Evolutionary conservation across 1,140 invertebrate species (phyloP), one percentile per base, ranked within the genome.

Genomic region (Phocides pigmalion): DNA sequence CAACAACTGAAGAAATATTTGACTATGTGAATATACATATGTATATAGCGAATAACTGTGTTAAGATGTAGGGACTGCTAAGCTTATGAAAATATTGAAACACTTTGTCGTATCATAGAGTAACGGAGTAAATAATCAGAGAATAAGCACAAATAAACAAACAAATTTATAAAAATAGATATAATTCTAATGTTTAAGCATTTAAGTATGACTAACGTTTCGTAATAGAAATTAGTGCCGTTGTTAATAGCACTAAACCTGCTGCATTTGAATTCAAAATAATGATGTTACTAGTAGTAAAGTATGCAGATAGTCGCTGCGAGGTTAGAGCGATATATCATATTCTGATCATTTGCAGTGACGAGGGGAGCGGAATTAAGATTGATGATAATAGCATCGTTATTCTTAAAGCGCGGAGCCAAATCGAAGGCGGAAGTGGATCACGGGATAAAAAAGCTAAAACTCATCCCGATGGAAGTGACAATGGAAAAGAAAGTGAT

Each of bases 1-100:
- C 15, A 37, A 16, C 50, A 67, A 47, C 61, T 56, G 70, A 80
- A 82, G 72, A 72, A 72, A 71, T 62, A 70, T 54, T 49, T 2
- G 9, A 11, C 28, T 32, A 11, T 11, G 20, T 3, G 2, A 47
- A 25, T 25, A 47, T 25, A 22, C 9, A n/a, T 5, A 46, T n/a
- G n/a, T n/a, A n/a, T n/a, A n/a, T n/a, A n/a, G n/a, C n/a, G n/a
- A n/a, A n/a, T n/a, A n/a, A n/a, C n/a, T n/a, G n/a, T n/a, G n/a
- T n/a, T n/a, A n/a, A n/a, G n/a, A n/a, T n/a, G n/a, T n/a, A n/a
- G n/a, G n/a, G n/a, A n/a, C n/a, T n/a, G n/a, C n/a, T n/a, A n/a
- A n/a, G n/a, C n/a, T n/a, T n/a, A n/a, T n/a, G n/a, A n/a, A n/a
- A n/a, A n/a, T n/a, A n/a, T n/a, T n/a, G n/a, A n/a, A n/a, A n/a